Conservation (phyloP, 2,888 invertebrate genomes). For the Brachycybe producta region DNA sequence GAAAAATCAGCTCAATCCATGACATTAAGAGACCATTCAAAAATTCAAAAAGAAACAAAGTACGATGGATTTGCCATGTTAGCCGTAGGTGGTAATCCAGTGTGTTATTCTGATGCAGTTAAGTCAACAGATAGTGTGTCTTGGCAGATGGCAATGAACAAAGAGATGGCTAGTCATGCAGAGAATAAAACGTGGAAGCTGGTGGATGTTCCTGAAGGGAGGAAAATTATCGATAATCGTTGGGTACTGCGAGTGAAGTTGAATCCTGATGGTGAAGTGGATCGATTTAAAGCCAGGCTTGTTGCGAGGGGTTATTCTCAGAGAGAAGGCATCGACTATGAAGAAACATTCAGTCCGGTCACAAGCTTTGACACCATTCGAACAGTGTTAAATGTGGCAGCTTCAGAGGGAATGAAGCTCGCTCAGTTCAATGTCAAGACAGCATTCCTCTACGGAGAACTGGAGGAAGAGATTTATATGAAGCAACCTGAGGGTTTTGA, state of each 20-base stretch:
- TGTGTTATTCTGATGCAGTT: background rate
- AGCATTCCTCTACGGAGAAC: constrained; percentile 20
- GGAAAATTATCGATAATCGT: background rate
- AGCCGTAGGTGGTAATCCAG: background rate
- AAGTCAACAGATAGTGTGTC: constrained; percentile 6
- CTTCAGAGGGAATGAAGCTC: constrained; percentile 11
- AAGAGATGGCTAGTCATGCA: constrained; percentile 1
- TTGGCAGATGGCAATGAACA: background rate
- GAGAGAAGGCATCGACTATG: constrained; percentile 21
- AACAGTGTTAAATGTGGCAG: constrained; percentile 18
- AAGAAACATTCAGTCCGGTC: constrained; percentile 23
- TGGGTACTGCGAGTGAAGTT: constrained; percentile 17
- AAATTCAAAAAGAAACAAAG: too few species aligned
- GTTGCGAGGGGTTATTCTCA: constrained; percentile 21
- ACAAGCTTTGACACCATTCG: constrained; percentile 18
- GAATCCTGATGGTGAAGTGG: constrained; percentile 5
- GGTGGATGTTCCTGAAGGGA: constrained; percentile 9
- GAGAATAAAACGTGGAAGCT: constrained; percentile 13
- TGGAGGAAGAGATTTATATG: constrained; percentile 22
- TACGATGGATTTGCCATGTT: background rate
- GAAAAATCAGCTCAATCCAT: too few species aligned
- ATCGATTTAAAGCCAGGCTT: constrained; percentile 13
- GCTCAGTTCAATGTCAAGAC: constrained; percentile 22
- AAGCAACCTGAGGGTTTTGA: constrained; percentile 21
- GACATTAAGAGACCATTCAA: background rate